Base-by-base conservation (phyloP, 1,140 invertebrate species). In the Hycleus phaleratus region DNA sequence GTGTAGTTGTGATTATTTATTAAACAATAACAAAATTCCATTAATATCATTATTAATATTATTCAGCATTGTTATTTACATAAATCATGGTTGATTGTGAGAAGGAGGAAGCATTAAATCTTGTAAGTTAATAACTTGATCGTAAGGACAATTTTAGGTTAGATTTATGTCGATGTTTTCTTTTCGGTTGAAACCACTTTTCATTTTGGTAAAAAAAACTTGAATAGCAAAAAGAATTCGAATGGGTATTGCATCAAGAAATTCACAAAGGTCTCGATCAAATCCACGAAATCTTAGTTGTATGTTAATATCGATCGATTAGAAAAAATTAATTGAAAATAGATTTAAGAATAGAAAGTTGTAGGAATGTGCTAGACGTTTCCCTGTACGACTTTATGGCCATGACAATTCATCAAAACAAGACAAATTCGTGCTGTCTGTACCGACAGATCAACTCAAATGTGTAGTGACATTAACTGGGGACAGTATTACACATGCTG, bases 401-500 rank as follows among this genome's bases (percentile, higher is more conserved):
- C 87, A 86, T 73, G 88, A 91, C 71, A 87, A 88, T 48, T 78
- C 81, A 2, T 84, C 86, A 62, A 93, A 93, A 75, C 87, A 89
- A 69, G 91, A 95, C 71, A 93, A 93, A 78, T 94, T 91, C 73
- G 84, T 92, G 56, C 79, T 95, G 64, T 85, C 85, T 55, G 87
- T 88, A 48, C 82, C 88, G 38, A 85, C 88, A 55, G 91, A 95
- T 73, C 87, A 92, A 71, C 77, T 95, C n/a, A 95, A 94, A 80
- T 93, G 91, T 74, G 82, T 92, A 55, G 85, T 93, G 11, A 93
- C 90, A 18, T 75, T 96, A 38, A 89, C 87, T 44, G 93, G 92
- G 45, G 92, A 95, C 72, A 90, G 90, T 70, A 95, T 96, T 63
- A 90, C 89, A 59, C 86, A 91, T 80, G 91, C 92, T 55, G 91